phyloP scores from a whole-genome alignment of 2,113 vertebrate genomes.

The Neotoma lepida region DNA sequence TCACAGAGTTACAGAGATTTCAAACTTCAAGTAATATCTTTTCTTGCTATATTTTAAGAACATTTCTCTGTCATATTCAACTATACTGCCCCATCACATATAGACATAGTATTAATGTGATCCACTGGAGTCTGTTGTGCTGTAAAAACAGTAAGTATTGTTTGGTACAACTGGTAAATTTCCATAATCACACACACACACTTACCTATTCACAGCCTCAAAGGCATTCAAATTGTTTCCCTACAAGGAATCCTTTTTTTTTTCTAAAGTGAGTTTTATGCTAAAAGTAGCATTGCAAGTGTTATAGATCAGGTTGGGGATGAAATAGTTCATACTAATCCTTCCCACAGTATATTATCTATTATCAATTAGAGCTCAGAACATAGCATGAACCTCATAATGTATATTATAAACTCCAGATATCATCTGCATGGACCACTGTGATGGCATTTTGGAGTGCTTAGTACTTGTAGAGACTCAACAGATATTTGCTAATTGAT shows the following conservation, averaged over 20 bases:
- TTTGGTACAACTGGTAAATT: constrained; percentile 23
- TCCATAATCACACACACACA: neutral
- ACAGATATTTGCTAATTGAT: neutral
- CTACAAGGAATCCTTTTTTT: constrained; percentile 3
- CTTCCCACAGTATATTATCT: constrained; percentile 26
- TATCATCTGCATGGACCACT: neutral
- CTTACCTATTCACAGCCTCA: neutral
- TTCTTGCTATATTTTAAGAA: neutral
- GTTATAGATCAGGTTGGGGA: neutral
- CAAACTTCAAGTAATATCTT: neutral
- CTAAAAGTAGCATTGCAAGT: constrained; percentile 58
- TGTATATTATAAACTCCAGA: neutral
- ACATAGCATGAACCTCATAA: neutral
- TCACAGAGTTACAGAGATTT: neutral
- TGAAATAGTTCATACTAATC: constrained; percentile 12
- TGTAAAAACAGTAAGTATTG: neutral
- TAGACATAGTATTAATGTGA: neutral
- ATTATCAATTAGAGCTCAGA: constrained; percentile 3
- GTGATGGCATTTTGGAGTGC: neutral
- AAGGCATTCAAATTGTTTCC: constrained; percentile 51
- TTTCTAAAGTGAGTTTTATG: constrained; percentile 31
- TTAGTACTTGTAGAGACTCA: neutral
- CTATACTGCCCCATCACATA: neutral
- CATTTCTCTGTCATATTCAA: neutral
- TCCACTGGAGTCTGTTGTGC: neutral